Evolutionary conservation across 2,888 invertebrate species (phyloP).

Genomic region (Rhagophthalmus giganteus): DNA sequence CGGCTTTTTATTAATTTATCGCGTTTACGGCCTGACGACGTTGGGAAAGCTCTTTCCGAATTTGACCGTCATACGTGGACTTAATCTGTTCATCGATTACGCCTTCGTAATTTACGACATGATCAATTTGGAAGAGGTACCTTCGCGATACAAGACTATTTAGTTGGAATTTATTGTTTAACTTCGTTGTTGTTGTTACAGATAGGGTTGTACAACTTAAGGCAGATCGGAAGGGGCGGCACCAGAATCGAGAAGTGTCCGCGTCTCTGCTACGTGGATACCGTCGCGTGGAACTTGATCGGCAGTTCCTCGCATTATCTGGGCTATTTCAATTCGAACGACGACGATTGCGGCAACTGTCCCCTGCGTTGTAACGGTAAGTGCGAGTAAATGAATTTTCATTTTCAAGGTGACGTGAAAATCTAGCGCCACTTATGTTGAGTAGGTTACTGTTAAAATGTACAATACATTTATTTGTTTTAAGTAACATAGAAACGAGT

Average conservation of each 20-base stretch:
- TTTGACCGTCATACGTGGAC: slow-evolving; percentile 83
- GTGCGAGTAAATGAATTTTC: no score
- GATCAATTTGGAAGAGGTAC: slow-evolving; percentile 64
- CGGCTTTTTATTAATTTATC: slow-evolving; percentile 78
- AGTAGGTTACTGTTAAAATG: background rate
- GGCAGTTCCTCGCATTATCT: slow-evolving; percentile 7
- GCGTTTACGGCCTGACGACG: slow-evolving; percentile 70
- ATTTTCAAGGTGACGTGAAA: background rate
- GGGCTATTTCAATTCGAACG: slow-evolving; percentile 9
- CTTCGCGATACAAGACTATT: no score
- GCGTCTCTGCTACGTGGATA: slow-evolving; percentile 74
- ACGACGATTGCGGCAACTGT: slow-evolving; percentile 5
- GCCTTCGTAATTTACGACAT: slow-evolving; percentile 79
- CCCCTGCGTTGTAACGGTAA: slow-evolving; percentile 13
- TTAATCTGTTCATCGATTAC: slow-evolving; percentile 74
- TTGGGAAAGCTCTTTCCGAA: slow-evolving; percentile 83
- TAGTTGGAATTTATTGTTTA: background rate
- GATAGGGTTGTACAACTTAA: slow-evolving; percentile 74
- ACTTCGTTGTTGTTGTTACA: slow-evolving; percentile 49
- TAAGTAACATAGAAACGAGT: no score
- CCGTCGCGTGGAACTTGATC: slow-evolving; percentile 68
- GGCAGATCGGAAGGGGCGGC: slow-evolving; percentile 78
- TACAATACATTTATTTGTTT: no score
- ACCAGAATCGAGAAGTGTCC: slow-evolving; percentile 78
- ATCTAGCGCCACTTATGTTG: background rate